phyloP scores from a whole-genome alignment of 1,140 invertebrate genomes.

The Steinernema khuongi region DNA sequence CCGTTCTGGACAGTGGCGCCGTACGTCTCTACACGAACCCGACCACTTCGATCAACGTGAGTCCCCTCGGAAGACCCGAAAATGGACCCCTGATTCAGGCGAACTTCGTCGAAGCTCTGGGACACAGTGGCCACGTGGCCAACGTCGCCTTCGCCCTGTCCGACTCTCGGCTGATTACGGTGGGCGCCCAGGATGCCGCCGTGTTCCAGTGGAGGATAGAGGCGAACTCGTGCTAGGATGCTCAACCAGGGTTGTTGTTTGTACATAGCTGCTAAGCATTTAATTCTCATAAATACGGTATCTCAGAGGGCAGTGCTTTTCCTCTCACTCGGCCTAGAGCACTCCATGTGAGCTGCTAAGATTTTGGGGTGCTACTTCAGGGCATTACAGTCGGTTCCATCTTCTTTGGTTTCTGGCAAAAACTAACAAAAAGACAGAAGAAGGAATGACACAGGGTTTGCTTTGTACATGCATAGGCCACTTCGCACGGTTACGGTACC shows the following conservation, averaged over 20 bases:
- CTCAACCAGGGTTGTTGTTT: constrained; percentile 6
- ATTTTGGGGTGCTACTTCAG: too few relatives aligned
- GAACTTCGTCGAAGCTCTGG: background rate
- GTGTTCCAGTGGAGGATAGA: constrained; percentile 81
- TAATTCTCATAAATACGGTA: background rate
- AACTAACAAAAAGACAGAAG: too few relatives aligned
- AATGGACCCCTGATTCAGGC: constrained; percentile 38
- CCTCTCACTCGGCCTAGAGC: too few relatives aligned
- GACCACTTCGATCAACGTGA: constrained; percentile 20
- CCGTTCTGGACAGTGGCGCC: constrained; percentile 20
- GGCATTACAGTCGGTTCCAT: too few relatives aligned
- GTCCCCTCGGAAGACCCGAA: background rate
- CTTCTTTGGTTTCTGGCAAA: too few relatives aligned
- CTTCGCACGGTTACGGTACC: too few relatives aligned
- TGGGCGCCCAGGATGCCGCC: constrained; percentile 77
- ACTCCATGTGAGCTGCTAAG: too few relatives aligned
- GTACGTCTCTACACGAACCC: constrained; percentile 27
- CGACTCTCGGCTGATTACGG: constrained; percentile 73
- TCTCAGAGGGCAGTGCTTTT: background rate
- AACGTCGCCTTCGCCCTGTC: background rate
- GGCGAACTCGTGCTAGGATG: constrained; percentile 10
- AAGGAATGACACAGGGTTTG: too few relatives aligned
- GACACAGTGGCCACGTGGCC: constrained; percentile 9
- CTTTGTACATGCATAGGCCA: too few relatives aligned
- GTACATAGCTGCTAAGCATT: constrained; percentile 2